Base-by-base conservation (phyloP, 1,140 invertebrate species). In the Brachionus koreanus region DNA sequence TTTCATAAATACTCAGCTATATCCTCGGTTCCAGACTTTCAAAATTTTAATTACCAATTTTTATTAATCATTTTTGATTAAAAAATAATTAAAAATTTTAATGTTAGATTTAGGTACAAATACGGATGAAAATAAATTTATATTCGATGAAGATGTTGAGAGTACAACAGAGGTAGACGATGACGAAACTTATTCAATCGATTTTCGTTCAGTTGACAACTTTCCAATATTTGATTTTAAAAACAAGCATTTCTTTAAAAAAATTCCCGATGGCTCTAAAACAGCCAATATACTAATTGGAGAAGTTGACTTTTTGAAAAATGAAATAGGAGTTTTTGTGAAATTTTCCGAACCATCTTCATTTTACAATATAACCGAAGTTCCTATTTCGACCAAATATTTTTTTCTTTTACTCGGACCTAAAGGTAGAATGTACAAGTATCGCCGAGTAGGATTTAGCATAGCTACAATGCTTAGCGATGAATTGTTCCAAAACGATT, bases 221-320 rank as follows among this genome's bases (percentile, higher is more conserved):
- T 69, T 69, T 69, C 65, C 65, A 13, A 69, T 69, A 16, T 69
- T 69, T 69, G 65, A 69, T 39, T 77, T 79, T 65, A 43, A 57
- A 79, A 79, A 90, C 94, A 91, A 91, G 91, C 92, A 96, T 85
- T 98, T 98, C 85, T 95, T 98, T 94, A 91, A 94, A 52, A 98
- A 98, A 90, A 96, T 99, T 86, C 97, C 96, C n/a, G 91, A 92
- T 0, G 96, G 95, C n/a, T 93, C 96, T 0, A 96, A 99, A 89
- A 95, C 96, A 1, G 95, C 95, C 3, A 98, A 98, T 87, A 97
- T 99, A 85, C 90, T 99, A 7, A 95, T 99, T 1, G 97, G 97
- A 7, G 96, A 98, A 90, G 94, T 98, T 3, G 95, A 98, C 87
- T 98, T 98, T 87, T 90, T 99, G 25, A 93, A 94, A 86, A 92